Evolutionary conservation across 2,113 vertebrate genomes (phyloP), one percentile per base, ranked within the genome.

Genomic region (Scopus umbretta): DNA sequence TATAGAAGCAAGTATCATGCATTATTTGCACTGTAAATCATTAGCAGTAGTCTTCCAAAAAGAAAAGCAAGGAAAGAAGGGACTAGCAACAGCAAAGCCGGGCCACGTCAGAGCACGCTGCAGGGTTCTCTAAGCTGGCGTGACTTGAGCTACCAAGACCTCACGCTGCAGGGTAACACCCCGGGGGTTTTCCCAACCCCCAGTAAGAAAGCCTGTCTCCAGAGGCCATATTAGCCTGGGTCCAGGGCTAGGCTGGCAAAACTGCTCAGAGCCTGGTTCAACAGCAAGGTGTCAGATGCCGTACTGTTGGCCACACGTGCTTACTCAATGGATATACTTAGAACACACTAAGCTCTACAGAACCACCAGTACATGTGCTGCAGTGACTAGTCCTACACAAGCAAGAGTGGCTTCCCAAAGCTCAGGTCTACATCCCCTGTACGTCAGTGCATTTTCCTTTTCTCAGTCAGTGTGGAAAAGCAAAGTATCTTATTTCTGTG

Each of bases 401-500:
- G 26, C 22, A 38, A 42, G 9, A 68, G 36, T 5, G 20, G 53
- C 53, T 91, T 82, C 62, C 80, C 73, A 73, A 70, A 82, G 71
- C 88, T 84, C 88, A 73, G 78, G 70, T 30, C 73, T 72, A 43
- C 23, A 27, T 25, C 43, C 32, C 49, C 45, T 8, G 30, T 30
- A 70, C 0, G 0, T 79, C 86, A 84, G 34, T 30, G 70, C 70
- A 52, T 70, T 76, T 63, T 62, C 55, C 45, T 92, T 45, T 65
- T 36, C 56, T 81, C 73, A 47, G 70, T 30, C 73, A 79, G 70
- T 1, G 49, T 26, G 20, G 78, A 72, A 91, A 88, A 71, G 67
- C 38, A 15, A 88, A 81, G 92, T 79, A 91, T 97, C 95, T 50
- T 90, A 73, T 94, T 96, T 91, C 96, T 78, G 52, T 82, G 94